These are phyloP conservation scores for Cynoglossus semilaevis DNA, from an alignment of 2,113 vertebrate genomes.

Conservation along the genomic window DNA sequence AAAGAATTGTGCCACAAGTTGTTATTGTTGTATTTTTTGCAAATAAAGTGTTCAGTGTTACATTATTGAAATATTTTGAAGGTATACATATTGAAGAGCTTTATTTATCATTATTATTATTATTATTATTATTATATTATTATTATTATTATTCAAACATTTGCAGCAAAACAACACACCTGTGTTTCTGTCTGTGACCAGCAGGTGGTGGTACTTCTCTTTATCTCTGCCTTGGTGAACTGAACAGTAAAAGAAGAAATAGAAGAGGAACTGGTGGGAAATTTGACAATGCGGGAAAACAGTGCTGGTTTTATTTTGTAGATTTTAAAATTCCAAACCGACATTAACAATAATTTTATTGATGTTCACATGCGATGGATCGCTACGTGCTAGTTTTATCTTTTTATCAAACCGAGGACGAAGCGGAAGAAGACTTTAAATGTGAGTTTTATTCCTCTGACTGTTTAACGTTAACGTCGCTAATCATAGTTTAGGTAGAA, in stretches of 20 bases:
- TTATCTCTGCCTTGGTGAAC: not conserved
- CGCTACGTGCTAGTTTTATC: conserved; percentile 58
- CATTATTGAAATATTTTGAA: too few relatives aligned
- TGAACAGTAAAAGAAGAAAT: conserved; percentile 1
- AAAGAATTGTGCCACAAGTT: too few relatives aligned
- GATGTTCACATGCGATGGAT: conserved; percentile 47
- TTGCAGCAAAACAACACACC: too few relatives aligned
- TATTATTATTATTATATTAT: not conserved
- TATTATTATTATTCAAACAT: not conserved
- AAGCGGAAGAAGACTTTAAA: conserved; percentile 11
- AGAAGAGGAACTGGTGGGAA: conserved; percentile 61
- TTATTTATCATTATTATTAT: not conserved
- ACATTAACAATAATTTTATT: not conserved
- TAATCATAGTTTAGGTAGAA: not conserved
- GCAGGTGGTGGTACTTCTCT: conserved; percentile 15
- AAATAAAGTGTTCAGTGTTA: too few relatives aligned
- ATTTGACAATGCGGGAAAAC: conserved; percentile 52
- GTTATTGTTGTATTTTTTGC: too few relatives aligned
- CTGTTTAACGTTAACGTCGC: not conserved
- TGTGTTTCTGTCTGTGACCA: not conserved
- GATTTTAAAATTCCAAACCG: not conserved
- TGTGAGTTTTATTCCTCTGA: conserved; percentile 41
- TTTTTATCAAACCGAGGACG: conserved; percentile 30
- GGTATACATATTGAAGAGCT: too few relatives aligned
- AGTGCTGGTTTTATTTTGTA: fast-evolving